Conservation (phyloP, 2,797 vertebrate species). For the Galago senegalensis region DNA sequence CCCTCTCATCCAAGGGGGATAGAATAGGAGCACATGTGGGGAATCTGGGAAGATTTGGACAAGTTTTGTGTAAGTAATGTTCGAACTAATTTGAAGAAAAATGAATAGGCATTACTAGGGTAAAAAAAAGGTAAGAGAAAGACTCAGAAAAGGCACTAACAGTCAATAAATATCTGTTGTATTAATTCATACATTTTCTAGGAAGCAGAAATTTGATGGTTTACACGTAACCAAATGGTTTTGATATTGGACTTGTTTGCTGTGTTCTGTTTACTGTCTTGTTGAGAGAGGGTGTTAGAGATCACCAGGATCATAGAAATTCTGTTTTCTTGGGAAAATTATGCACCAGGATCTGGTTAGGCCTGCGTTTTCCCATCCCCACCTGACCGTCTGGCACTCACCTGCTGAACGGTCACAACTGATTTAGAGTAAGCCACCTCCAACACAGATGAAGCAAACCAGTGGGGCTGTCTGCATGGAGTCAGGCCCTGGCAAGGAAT, state of each 20-base stretch:
- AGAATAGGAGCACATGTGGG: neutral
- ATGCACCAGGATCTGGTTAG: neutral
- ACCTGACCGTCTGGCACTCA: neutral
- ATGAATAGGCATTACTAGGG: neutral
- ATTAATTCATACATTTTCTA: neutral
- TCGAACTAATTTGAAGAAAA: neutral
- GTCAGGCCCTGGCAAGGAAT: neutral
- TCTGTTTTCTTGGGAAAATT: neutral
- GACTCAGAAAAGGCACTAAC: neutral
- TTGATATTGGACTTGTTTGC: neutral
- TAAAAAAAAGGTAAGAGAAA: neutral
- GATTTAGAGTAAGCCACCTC: slow-evolving; percentile 19
- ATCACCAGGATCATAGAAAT: neutral
- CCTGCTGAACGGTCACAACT: neutral
- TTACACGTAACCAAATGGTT: neutral
- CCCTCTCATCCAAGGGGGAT: neutral
- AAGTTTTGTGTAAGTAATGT: neutral
- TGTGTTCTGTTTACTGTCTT: neutral
- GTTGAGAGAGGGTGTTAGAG: neutral
- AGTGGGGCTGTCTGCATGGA: neutral
- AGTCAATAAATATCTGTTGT: neutral
- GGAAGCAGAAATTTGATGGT: neutral
- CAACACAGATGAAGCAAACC: neutral
- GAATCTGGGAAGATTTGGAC: neutral
- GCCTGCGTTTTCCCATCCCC: neutral